Evolutionary conservation across 2,888 invertebrate species (phyloP).

Genomic region (Gisinianus flammeolus): DNA sequence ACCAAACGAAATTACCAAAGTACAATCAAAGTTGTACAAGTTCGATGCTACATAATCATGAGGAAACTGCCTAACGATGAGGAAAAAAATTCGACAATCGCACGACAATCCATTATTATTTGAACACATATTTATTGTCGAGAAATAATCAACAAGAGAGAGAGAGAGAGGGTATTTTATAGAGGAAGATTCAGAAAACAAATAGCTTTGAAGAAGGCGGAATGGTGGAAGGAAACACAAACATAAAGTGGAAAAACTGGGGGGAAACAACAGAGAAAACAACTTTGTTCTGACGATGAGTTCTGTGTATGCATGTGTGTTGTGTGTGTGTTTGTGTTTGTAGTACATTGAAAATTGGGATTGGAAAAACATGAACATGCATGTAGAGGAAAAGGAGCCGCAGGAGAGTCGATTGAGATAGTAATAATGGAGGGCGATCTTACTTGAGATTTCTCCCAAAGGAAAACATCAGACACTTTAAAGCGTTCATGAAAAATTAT

Average conservation of each 20-base stretch:
- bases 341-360: no score
- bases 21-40: no score
- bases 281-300: not conserved
- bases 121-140: conserved; percentile 8
- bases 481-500: conserved; percentile 30
- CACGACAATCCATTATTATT: no score
- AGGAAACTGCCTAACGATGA: no score
- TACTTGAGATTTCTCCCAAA: conserved; percentile 23
- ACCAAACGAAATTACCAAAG: no score
- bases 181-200: not conserved
- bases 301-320: no score
- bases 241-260: not conserved
- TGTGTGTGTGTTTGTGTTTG: no score
- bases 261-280: not conserved
- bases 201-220: conserved; percentile 3
- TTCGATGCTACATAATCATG: no score
- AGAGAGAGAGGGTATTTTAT: not conserved
- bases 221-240: not conserved
- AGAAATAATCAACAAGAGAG: not conserved
- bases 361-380: not conserved
- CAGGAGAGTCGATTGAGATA: conserved; percentile 34
- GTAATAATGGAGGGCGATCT: conserved; percentile 32
- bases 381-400: conserved; percentile 14
- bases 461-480: conserved; percentile 24
- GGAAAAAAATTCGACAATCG: no score